These are phyloP conservation scores for Pan troglodytes DNA, from an alignment of 2,113 vertebrate genomes.

Conservation along the genomic window DNA sequence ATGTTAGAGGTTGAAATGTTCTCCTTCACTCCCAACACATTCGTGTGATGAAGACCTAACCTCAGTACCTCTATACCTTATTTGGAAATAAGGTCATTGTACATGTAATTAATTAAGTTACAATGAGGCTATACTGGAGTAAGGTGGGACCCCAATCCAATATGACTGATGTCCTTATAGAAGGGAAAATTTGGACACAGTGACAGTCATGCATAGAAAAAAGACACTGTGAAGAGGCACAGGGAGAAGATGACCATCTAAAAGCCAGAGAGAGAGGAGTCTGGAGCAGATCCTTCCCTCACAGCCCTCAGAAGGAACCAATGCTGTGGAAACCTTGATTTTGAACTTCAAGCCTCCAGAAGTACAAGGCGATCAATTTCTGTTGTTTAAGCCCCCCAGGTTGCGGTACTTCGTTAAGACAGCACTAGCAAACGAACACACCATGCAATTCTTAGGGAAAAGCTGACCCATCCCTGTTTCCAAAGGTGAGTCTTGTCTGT, in stretches of 20 bases:
- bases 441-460: not conserved
- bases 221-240: not conserved
- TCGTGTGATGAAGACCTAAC: not conserved
- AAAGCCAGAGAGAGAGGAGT: not conserved
- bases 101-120: not conserved
- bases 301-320: not conserved
- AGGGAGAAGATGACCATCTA: not conserved
- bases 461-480: not conserved
- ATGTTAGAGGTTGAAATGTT: not conserved
- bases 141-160: not conserved
- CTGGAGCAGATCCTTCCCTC: not conserved
- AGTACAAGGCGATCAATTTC: not conserved
- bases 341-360: not conserved
- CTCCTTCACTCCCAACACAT: not conserved
- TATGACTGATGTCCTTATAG: not conserved
- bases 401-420: not conserved
- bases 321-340: not conserved
- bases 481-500: not conserved
- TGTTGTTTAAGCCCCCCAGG: not conserved
- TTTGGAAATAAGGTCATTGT: not conserved
- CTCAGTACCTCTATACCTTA: not conserved
- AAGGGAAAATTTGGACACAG: not conserved
- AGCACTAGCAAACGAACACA: not conserved
- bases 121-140: not conserved
- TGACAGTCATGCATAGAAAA: not conserved